Conservation (phyloP, 2,888 invertebrate genomes). For the Polyommatus icarus region DNA sequence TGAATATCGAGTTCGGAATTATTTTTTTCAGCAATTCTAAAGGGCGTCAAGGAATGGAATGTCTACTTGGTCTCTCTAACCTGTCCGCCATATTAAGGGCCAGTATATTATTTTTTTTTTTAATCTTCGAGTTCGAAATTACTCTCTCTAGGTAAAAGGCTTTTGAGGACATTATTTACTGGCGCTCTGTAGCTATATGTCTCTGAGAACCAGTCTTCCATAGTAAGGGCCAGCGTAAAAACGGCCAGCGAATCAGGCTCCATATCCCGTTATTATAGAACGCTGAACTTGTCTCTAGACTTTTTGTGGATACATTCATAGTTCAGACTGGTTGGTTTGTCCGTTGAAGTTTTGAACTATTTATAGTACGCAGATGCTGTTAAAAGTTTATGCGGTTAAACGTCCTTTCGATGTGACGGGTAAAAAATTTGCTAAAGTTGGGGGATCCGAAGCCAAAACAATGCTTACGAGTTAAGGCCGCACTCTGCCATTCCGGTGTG, state of each 20-base stretch:
- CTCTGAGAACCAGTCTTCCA: neutral
- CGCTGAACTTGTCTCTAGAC: neutral
- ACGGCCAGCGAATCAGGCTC: neutral
- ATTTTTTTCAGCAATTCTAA: too few species aligned
- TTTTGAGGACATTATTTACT: neutral
- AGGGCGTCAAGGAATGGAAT: too few species aligned
- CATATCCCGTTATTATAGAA: slow-evolving; percentile 17
- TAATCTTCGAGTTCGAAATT: too few species aligned
- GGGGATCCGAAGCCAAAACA: neutral
- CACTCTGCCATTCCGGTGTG: too few species aligned
- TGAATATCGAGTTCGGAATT: too few species aligned
- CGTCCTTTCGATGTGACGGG: neutral
- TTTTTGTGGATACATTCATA: neutral
- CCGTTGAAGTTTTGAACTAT: slow-evolving; percentile 17
- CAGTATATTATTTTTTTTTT: too few species aligned
- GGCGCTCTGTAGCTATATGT: neutral
- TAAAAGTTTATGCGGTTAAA: neutral
- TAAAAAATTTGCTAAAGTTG: neutral
- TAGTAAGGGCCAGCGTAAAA: slow-evolving; percentile 9
- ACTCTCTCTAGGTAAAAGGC: too few species aligned
- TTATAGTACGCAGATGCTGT: neutral
- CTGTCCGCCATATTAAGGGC: too few species aligned
- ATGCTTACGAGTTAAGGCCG: neutral
- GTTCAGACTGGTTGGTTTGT: neutral
- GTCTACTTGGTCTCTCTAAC: too few species aligned